Conservation (phyloP, 2,797 vertebrate genomes). For the Catamblyrhynchus diadema region DNA sequence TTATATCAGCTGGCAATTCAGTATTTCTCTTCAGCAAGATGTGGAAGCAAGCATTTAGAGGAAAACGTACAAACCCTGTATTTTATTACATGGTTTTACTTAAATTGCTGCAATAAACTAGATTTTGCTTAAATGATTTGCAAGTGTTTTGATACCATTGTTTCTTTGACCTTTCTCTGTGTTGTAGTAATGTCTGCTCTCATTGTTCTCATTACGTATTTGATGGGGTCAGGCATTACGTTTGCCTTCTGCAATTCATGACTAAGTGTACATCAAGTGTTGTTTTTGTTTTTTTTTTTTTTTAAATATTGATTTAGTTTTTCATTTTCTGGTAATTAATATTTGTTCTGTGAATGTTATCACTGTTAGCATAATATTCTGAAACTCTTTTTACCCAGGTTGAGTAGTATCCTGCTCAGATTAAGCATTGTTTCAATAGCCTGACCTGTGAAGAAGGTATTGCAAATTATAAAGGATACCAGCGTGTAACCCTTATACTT, state of each 20-base stretch:
- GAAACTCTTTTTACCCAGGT: not conserved
- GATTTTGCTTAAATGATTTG: constrained; percentile 44
- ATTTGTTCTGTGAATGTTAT: not conserved
- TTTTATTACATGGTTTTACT: constrained; percentile 24
- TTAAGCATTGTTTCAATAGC: not conserved
- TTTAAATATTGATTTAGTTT: not conserved
- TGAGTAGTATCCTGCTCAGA: not conserved
- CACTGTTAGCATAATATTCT: not conserved
- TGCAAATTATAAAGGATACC: not conserved
- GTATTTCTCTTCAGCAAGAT: constrained; percentile 24
- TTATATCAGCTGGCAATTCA: not conserved
- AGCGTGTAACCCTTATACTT: not conserved
- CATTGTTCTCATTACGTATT: constrained; percentile 68
- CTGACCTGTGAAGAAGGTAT: not conserved
- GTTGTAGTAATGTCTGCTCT: constrained; percentile 72
- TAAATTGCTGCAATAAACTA: not conserved
- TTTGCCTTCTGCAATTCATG: constrained; percentile 62
- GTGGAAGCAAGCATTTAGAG: constrained; percentile 10
- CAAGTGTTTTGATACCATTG: constrained; percentile 51
- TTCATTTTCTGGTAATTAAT: not conserved
- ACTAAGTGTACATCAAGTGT: constrained; percentile 15
- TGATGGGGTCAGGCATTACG: constrained; percentile 68
- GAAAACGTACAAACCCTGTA: not conserved
- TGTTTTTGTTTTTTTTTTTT: not conserved
- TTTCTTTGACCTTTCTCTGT: constrained; percentile 68